These are phyloP conservation scores for Polypedilum vanderplanki DNA, from an alignment of 1,140 invertebrate species.

Conservation along the genomic window DNA sequence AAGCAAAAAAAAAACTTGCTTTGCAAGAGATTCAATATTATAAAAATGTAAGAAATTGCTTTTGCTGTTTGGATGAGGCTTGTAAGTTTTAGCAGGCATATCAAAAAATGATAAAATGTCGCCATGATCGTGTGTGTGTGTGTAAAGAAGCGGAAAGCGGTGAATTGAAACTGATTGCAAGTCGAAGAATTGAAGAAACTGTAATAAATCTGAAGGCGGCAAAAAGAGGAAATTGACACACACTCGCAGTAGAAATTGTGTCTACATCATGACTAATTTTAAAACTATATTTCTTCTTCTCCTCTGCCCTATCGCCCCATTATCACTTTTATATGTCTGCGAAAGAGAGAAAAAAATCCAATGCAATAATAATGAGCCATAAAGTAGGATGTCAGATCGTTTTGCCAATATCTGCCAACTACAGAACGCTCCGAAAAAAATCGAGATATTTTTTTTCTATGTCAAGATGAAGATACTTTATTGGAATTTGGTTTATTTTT, in stretches of 20 bases:
- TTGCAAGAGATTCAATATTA: background rate
- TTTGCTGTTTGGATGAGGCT: background rate
- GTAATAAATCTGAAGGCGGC: constrained; percentile 6
- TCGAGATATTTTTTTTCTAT: background rate
- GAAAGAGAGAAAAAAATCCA: background rate
- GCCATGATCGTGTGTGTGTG: background rate
- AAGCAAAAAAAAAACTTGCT: background rate
- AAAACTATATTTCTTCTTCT: no score
- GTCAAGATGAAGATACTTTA: no score
- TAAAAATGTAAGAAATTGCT: no score
- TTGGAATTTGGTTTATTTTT: no score
- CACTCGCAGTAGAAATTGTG: background rate
- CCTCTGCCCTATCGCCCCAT: background rate
- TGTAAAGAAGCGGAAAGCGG: background rate
- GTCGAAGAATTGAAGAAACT: background rate
- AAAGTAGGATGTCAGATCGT: constrained; percentile 27
- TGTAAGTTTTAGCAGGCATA: background rate
- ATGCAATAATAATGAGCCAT: constrained; percentile 26
- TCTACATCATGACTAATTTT: no score
- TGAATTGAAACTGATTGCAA: background rate
- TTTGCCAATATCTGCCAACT: constrained; percentile 20
- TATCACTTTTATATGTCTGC: constrained; percentile 12
- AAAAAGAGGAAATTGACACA: background rate
- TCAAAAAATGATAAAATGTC: constrained; percentile 5
- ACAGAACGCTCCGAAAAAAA: constrained; percentile 12